phyloP scores from a whole-genome alignment of 2,797 vertebrate species.

The Valencia hispanica region DNA sequence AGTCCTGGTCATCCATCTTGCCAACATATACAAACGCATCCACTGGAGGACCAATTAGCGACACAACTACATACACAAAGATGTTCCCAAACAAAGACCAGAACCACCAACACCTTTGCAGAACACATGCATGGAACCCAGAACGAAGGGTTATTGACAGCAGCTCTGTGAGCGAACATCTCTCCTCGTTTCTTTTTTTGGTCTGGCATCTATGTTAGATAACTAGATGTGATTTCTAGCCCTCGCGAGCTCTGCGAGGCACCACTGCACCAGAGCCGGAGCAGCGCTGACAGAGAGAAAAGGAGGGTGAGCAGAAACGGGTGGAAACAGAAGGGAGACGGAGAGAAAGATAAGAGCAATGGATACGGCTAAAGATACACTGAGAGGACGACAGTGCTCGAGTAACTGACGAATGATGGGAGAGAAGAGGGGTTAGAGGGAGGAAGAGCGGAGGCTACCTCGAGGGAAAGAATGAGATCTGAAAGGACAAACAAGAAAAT shows the following conservation, averaged over 20 bases:
- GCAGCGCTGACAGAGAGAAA: conserved; percentile 46
- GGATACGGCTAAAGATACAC: conserved; percentile 46
- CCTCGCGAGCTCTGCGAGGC: conserved; percentile 65
- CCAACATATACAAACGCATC: conserved; percentile 58
- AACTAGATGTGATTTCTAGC: conserved; percentile 71
- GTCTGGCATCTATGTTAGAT: conserved; percentile 64
- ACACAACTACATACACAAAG: conserved; percentile 49
- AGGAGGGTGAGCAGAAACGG: conserved; percentile 43
- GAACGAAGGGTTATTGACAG: conserved; percentile 35
- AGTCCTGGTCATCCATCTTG: conserved; percentile 68
- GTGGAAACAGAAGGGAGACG: conserved; percentile 16
- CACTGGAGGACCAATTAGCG: conserved; percentile 74
- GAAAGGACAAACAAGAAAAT: conserved; percentile 32
- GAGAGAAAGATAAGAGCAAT: not conserved
- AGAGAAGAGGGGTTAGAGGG: conserved; percentile 31
- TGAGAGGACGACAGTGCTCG: conserved; percentile 50
- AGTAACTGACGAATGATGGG: conserved; percentile 45
- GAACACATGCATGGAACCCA: conserved; percentile 25
- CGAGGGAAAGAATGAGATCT: conserved; percentile 58
- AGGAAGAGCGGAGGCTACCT: conserved; percentile 52
- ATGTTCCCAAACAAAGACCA: conserved; percentile 31
- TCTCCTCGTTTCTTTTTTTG: conserved; percentile 44
- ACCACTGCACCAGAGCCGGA: conserved; percentile 73
- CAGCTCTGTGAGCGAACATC: conserved; percentile 43
- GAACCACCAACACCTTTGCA: conserved; percentile 44